Evolutionary conservation across 2,888 invertebrate genomes (phyloP), one percentile per base, ranked within the genome.

Genomic region (Tachina grossa): DNA sequence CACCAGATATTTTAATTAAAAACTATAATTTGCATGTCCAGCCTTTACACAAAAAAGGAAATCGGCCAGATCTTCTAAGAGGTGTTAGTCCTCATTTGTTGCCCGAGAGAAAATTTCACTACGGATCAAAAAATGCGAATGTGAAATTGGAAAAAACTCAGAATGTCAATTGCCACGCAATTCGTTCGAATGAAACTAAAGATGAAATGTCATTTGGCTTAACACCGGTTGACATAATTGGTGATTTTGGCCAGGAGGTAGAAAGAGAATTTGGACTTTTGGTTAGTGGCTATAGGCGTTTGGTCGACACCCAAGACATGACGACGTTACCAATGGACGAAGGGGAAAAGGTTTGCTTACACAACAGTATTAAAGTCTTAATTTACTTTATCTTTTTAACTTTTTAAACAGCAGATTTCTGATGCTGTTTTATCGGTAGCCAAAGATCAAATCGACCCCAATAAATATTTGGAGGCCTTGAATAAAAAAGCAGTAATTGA

Each of bases 191-290:
- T n/a, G 85, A 85, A 39, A 82, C 84, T 5, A 88, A 88, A 49
- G 90, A 89, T 63, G 90, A 89, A 66, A 87, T 88, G 61, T 89
- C 89, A 4, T 87, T 88, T 57, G 89, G 90, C 13, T 83, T 89
- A 57, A 90, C 91, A 39, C 91, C 92, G 0, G 90, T 91, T 9
- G 91, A 92, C 88, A 92, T 92, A 59, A 90, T 92, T 75, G 92
- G 92, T 2, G 90, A 92, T 87, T 92, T 92, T 87, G 92, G 90
- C 3, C 88, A 90, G 39, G 92, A 92, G 87, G 90, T 92, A 51
- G 92, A 92, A 87, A 87, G 90, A 5, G 92, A 92, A 83, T 91
- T 92, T 83, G 91, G 92, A 31, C 88, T 92, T 13, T 89, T 92
- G 66, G 91, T 92, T 5, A 90, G 90, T 39, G 92, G 92, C 19